Evolutionary conservation across 2,888 invertebrate genomes (phyloP).

Genomic region (Acanthococcus lagerstroemiae): DNA sequence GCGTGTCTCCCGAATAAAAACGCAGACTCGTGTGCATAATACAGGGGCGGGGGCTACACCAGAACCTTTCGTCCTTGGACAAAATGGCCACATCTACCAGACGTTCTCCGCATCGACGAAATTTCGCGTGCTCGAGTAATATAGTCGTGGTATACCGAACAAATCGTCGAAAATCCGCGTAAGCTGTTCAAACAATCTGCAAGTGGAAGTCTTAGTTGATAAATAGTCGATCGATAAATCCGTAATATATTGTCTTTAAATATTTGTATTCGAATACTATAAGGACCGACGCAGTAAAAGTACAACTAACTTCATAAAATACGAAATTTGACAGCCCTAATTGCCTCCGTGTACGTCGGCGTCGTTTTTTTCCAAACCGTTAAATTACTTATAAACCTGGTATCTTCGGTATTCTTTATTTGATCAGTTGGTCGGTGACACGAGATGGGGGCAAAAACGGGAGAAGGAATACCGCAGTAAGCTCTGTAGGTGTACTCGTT

Average conservation of each 20-base stretch:
- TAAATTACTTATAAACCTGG: neutral
- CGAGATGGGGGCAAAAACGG: neutral
- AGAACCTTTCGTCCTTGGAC: no score
- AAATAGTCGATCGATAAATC: constrained; percentile 16
- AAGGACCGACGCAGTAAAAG: neutral
- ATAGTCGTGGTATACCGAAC: no score
- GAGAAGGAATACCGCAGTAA: no score
- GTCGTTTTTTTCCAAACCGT: neutral
- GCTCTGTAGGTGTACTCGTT: no score
- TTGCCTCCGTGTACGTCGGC: neutral
- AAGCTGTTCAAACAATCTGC: constrained; percentile 29
- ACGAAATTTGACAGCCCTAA: constrained; percentile 14
- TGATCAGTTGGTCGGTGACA: neutral
- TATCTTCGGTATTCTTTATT: neutral
- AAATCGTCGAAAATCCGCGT: neutral
- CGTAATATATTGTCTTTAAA: constrained; percentile 23
- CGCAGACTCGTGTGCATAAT: no score
- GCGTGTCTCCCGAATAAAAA: no score
- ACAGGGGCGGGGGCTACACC: no score
- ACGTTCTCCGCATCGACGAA: no score
- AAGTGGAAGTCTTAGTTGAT: constrained; percentile 7
- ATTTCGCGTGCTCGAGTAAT: no score
- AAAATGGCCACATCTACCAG: no score
- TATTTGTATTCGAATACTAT: constrained; percentile 16
- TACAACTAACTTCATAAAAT: constrained; percentile 14